Percentiles rank a stretch among this genome's conserved stretches.
Conservation (phyloP, 2,797 vertebrate genomes). For the Atherinosoma microstoma region DNA sequence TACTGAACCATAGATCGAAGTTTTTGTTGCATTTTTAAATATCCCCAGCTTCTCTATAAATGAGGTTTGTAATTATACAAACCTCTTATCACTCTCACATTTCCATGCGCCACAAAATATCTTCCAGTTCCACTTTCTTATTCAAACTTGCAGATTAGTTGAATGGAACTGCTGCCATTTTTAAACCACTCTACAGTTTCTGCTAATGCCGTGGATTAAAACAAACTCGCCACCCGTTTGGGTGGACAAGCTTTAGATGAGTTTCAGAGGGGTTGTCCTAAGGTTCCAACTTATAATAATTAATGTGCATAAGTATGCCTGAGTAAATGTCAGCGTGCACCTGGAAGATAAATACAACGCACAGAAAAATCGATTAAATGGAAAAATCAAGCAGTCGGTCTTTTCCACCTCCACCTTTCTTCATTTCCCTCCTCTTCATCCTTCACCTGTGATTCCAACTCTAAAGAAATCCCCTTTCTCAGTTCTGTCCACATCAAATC, state of each 20-base stretch:
- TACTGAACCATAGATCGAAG: no score
- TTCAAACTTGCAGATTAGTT: background rate
- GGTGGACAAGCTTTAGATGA: conserved; percentile 17
- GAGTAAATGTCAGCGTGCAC: conserved; percentile 52
- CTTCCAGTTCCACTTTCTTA: no score
- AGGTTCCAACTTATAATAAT: conserved; percentile 22
- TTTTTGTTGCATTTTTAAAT: background rate
- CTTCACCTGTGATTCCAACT: conserved; percentile 54
- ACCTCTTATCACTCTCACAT: background rate
- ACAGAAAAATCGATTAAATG: conserved; percentile 51
- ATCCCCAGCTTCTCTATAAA: background rate
- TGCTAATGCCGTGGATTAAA: background rate
- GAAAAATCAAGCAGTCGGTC: conserved; percentile 31
- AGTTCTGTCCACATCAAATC: conserved; percentile 35
- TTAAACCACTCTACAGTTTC: background rate
- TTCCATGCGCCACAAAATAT: no score
- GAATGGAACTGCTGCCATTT: conserved; percentile 12
- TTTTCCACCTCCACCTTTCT: conserved; percentile 17
- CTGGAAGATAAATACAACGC: conserved; percentile 54
- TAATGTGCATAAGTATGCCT: conserved; percentile 39
- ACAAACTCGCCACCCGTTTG: conserved; percentile 10
- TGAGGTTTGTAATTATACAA: background rate
- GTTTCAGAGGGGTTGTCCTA: conserved; percentile 3
- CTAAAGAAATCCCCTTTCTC: conserved; percentile 47
- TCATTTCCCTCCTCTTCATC: conserved; percentile 38